Percentiles rank a stretch among this genome's conserved stretches.
Evolutionary conservation across 2,113 vertebrate genomes (phyloP).

Genomic region (Mungos mungo): DNA sequence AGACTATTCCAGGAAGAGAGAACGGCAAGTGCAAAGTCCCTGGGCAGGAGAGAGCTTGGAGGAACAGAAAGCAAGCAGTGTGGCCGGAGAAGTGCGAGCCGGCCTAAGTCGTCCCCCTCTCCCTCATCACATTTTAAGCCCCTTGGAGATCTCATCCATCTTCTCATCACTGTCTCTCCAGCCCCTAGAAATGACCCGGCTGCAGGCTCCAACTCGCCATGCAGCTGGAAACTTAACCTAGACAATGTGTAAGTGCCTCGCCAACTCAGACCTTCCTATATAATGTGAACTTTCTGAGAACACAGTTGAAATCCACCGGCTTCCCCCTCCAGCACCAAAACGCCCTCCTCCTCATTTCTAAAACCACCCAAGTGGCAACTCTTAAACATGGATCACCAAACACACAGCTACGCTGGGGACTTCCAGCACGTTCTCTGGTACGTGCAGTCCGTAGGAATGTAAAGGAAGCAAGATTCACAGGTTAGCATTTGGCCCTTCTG

Average conservation of each 20-base stretch:
- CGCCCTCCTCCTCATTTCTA: neutral
- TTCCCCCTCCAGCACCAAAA: neutral
- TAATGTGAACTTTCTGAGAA: constrained; percentile 3
- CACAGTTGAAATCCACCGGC: neutral
- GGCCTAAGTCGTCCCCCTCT: accelerated
- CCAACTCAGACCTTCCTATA: neutral
- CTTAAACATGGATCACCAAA: constrained; percentile 20
- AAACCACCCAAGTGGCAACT: neutral
- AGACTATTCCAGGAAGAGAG: neutral
- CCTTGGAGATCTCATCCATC: neutral
- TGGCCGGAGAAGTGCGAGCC: neutral
- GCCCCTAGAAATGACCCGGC: neutral
- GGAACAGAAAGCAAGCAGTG: neutral
- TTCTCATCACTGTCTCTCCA: neutral
- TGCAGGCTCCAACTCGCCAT: neutral
- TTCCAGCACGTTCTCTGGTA: neutral
- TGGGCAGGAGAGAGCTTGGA: neutral
- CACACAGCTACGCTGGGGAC: neutral
- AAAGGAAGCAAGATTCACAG: neutral
- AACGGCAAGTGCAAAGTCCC: neutral
- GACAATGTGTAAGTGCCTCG: neutral
- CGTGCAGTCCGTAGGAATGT: accelerated
- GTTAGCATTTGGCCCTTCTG: neutral
- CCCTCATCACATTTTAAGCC: neutral
- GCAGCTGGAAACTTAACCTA: neutral